Base-by-base conservation (phyloP, 1,140 invertebrate species). In the Zaprionus inermis region DNA sequence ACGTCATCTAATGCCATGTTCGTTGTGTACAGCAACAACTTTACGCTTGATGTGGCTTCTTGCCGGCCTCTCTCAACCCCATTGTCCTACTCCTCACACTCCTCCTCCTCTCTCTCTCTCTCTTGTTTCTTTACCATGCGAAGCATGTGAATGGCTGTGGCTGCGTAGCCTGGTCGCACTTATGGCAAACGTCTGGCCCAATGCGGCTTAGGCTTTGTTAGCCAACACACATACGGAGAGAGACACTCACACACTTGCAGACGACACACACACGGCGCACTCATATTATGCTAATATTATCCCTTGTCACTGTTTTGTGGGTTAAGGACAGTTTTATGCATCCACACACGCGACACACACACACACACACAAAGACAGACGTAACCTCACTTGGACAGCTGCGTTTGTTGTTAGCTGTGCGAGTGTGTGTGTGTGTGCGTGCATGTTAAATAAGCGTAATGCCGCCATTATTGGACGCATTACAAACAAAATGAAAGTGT, bases 391-490 rank as follows among this genome's bases (percentile, higher is more conserved):
- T 73, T 72, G 59, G 77, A 76, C 81, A 85, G 70, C 78, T 81
- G 82, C 49, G 72, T 83, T 78, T 65, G 59, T 56, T 46, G 46
- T 59, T 63, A 36, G 60, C 55, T 44, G 55, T 51, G 41, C 61
- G 58, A 41, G 44, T 61, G 55, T 44, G 34, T 75, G 57, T 44
- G 34, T 71, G 78, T 80, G 64, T 82, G 63, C 68, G 71, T 73
- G 77, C 84, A 88, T 88, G 84, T 88, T 88, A 89, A 89, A 89
- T 89, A 82, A 84, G 84, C 84, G 84, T 89, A 89, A 89, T 89
- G 80, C 84, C 78, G 82, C 84, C 88, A 89, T 89, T 89, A 89
- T 89, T 89, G 84, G 84, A 80, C 84, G 79, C 74, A 89, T 89
- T 83, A 78, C 84, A 89, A 89, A 89, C 84, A 89, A 89, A 89